phyloP scores from a whole-genome alignment of 2,113 vertebrate genomes.

The Notechis scutatus region DNA sequence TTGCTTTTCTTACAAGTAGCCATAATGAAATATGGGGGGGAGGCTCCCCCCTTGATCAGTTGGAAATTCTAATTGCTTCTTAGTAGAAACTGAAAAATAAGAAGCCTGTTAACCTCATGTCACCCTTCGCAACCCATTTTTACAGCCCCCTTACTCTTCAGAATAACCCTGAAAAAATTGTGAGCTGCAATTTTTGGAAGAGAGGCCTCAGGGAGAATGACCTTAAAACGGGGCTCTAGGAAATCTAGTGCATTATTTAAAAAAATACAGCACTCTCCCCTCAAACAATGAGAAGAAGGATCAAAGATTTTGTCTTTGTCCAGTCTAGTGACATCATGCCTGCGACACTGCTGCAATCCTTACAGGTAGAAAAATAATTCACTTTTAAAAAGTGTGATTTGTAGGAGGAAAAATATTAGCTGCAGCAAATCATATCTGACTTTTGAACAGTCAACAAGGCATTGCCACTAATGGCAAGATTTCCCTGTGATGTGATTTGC shows the following conservation, averaged over 20 bases:
- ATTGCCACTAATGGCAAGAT: background rate
- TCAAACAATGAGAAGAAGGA: background rate
- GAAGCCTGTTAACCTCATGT: background rate
- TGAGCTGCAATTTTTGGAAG: background rate
- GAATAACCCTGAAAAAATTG: background rate
- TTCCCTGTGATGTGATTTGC: background rate
- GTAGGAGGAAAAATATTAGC: background rate
- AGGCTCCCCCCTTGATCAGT: background rate
- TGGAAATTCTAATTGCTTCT: background rate
- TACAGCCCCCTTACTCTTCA: background rate
- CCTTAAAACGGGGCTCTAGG: background rate
- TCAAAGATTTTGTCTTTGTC: background rate
- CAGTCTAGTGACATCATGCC: background rate
- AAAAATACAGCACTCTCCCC: background rate
- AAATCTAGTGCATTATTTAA: background rate
- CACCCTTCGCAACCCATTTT: background rate
- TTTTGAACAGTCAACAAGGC: background rate
- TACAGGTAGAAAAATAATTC: background rate
- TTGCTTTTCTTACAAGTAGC: background rate
- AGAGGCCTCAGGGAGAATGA: background rate
- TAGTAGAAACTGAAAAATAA: background rate
- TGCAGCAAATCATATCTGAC: background rate
- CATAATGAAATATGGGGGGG: background rate
- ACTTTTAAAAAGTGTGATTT: background rate
- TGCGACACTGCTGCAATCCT: background rate